Evolutionary conservation across 2,888 invertebrate species (phyloP).

Genomic region (Agonum fuliginosum): DNA sequence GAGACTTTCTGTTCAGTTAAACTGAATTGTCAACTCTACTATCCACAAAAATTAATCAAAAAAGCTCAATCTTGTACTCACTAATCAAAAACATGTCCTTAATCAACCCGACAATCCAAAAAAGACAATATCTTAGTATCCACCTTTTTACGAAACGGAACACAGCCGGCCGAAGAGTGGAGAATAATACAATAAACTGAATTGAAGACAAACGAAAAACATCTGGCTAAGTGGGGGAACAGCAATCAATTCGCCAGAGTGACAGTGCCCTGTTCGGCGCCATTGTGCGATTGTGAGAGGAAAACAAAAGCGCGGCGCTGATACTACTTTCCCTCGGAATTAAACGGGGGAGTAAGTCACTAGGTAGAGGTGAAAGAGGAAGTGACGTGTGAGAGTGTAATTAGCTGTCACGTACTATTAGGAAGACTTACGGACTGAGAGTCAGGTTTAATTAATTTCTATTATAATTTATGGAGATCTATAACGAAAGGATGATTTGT

Average conservation of each 20-base stretch:
- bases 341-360: neutral
- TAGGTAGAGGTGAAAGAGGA: neutral
- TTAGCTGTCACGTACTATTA: constrained; percentile 49
- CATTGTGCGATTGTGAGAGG: constrained; percentile 39
- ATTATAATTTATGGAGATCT: constrained; percentile 45
- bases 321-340: constrained; percentile 38
- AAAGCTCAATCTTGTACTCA: neutral
- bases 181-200: constrained; percentile 50
- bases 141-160: constrained; percentile 19
- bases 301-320: constrained; percentile 44
- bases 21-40: neutral
- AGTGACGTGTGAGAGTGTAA: constrained; percentile 40
- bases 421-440: no score
- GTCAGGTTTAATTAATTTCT: constrained; percentile 43
- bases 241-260: constrained; percentile 50
- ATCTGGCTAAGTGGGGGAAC: constrained; percentile 54
- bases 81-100: constrained; percentile 1
- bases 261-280: constrained; percentile 29
- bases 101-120: neutral
- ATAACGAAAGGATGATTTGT: constrained; percentile 20
- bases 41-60: neutral
- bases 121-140: neutral
- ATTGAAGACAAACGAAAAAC: constrained; percentile 56
- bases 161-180: constrained; percentile 21
- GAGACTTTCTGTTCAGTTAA: neutral